phyloP scores from a whole-genome alignment of 2,113 vertebrate species.

The Catharus bicknelli region DNA sequence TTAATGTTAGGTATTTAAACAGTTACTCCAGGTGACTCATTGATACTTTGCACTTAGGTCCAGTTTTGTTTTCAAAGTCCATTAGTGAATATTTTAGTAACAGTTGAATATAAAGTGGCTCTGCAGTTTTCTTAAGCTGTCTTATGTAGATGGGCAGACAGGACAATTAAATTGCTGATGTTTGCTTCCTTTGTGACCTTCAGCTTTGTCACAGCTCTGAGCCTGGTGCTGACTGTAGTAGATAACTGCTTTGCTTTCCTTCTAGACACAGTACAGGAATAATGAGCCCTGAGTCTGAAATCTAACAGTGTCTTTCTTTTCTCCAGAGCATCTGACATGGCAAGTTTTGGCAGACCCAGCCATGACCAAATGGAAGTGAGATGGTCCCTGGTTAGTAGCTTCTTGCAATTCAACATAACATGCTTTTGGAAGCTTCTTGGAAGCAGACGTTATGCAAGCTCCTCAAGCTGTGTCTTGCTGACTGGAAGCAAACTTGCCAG shows the following conservation, averaged over 20 bases:
- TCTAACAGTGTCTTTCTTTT: constrained; percentile 29
- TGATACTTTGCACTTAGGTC: neutral
- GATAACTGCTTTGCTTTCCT: constrained; percentile 13
- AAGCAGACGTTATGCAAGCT: constrained; percentile 38
- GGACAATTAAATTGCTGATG: neutral
- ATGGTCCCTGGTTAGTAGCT: constrained; percentile 35
- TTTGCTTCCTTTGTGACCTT: neutral
- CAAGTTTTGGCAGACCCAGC: constrained; percentile 26
- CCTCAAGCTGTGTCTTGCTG: constrained; percentile 44
- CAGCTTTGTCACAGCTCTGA: neutral
- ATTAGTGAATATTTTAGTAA: neutral
- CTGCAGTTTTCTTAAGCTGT: neutral
- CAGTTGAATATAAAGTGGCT: neutral
- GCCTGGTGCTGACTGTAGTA: neutral
- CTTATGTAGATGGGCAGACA: neutral
- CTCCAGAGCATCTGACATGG: constrained; percentile 7
- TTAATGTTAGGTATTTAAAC: neutral
- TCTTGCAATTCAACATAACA: neutral
- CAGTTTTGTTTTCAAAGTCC: neutral
- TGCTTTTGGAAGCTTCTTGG: constrained; percentile 28
- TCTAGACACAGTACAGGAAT: neutral
- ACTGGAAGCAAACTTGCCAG: constrained; percentile 37
- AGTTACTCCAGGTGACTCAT: neutral
- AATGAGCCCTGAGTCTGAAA: neutral
- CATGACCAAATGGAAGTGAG: constrained; percentile 21